A percentile compares a stretch with the other conserved stretches of the same genome.
These are phyloP conservation scores for Xyrauchen texanus DNA, from an alignment of 2,113 vertebrate genomes.

Conservation along the genomic window DNA sequence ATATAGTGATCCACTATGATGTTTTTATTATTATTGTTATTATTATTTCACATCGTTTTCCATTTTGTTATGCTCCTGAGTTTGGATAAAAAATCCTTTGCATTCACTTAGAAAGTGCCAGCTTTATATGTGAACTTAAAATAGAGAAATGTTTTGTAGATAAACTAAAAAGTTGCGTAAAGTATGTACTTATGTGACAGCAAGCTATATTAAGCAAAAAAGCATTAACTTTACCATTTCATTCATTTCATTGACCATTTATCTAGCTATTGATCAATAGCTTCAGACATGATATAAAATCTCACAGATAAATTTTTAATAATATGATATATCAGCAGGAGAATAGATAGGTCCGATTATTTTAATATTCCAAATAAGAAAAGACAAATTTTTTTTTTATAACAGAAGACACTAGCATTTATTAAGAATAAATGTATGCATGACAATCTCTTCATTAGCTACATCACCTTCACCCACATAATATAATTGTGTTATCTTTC, in stretches of 20 bases:
- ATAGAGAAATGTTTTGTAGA: slow-evolving; percentile 35
- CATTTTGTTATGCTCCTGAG: background rate
- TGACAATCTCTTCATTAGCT: slow-evolving; percentile 71
- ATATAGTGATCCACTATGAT: background rate
- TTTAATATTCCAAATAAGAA: slow-evolving; percentile 3
- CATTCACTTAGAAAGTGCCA: slow-evolving; percentile 50
- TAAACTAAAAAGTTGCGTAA: slow-evolving; percentile 50
- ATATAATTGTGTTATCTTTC: slow-evolving; percentile 51
- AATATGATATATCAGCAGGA: background rate
- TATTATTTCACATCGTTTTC: background rate
- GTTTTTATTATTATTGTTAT: background rate
- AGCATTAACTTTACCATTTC: slow-evolving; percentile 44
- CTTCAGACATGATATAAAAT: slow-evolving; percentile 9
- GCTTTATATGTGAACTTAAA: slow-evolving; percentile 50
- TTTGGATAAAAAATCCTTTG: slow-evolving; percentile 23
- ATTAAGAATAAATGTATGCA: slow-evolving; percentile 69
- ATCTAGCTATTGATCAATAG: slow-evolving; percentile 33
- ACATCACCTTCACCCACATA: slow-evolving; percentile 58
- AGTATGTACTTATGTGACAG: slow-evolving; percentile 48
- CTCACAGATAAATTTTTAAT: background rate
- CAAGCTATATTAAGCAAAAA: slow-evolving; percentile 55
- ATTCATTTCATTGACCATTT: slow-evolving; percentile 20
- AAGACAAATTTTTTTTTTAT: slow-evolving; percentile 40
- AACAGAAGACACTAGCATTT: slow-evolving; percentile 56
- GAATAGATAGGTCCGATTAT: slow-evolving; percentile 25